Base-by-base conservation (phyloP, 2,113 vertebrate species). In the Cephalopholis sonnerati region DNA sequence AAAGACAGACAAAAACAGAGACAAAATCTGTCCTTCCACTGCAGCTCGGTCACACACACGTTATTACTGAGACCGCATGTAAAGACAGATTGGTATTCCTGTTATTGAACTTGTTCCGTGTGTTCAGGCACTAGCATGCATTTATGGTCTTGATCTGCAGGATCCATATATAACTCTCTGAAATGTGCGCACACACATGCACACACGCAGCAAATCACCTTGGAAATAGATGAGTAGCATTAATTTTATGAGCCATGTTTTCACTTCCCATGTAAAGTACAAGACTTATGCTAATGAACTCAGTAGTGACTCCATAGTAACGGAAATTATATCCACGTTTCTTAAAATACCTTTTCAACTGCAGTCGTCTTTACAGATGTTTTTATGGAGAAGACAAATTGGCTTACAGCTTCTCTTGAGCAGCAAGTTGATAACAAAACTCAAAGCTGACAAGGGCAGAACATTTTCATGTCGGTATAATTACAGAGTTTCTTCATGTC, bases 231-330 rank as follows among this genome's bases (percentile, higher is more conserved):
- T 68, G 63, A 64, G 50, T n/a, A 85, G 74, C 46, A 53, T 79
- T 81, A 71, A 73, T 88, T 74, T 79, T 39, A 88, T 77, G 48
- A 81, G 74, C 71, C n/a, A 17, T 81, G 82, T 85, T 87, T 87
- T 79, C 75, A 74, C 32, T 74, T 87, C 76, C 25, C 55, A 72
- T 24, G 48, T 83, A 50, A 86, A 85, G 36, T 62, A 85, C 71
- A 85, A 72, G 71, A 82, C 16, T 29, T 79, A 25, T 22, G 59
- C 41, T 84, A 87, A 86, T 92, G 71, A 92, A 82, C 83, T 68
- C 86, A 74, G 86, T 79, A 84, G 80, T 85, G 75, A 83, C 62
- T 81, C 86, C 85, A 84, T 74, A 87, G 69, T 65, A 91, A 93
- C 88, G 78, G 71, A 86, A 87, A 81, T 74, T 22, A 84, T 65